These are phyloP conservation scores for Drosophila asahinai DNA, from an alignment of 1,140 invertebrate genomes.

Conservation along the genomic window DNA sequence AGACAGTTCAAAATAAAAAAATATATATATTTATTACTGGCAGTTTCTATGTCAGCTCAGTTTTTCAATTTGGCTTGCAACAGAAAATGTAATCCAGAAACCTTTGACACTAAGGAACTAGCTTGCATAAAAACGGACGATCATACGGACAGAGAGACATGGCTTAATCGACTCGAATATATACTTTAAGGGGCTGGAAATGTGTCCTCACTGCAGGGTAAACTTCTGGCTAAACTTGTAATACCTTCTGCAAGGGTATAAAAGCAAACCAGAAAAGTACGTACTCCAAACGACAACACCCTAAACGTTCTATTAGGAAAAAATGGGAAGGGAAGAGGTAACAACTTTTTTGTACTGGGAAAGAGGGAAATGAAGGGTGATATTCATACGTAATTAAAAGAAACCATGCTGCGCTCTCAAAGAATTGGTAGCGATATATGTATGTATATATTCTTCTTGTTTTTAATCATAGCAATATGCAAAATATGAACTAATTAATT, in stretches of 20 bases:
- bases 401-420: constrained; percentile 57
- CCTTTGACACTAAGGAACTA: not conserved
- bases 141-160: not conserved
- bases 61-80: too few relatives aligned
- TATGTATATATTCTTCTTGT: not conserved
- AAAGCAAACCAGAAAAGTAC: constrained; percentile 15
- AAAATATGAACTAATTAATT: constrained; percentile 4
- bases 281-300: constrained; percentile 9
- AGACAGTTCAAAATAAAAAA: too few relatives aligned
- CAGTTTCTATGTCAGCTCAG: too few relatives aligned
- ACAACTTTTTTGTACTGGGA: constrained; percentile 17
- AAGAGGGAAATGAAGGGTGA: constrained; percentile 5
- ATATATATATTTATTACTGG: too few relatives aligned
- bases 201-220: not conserved
- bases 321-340: constrained; percentile 8
- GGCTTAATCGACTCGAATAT: not conserved
- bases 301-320: constrained; percentile 12
- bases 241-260: not conserved
- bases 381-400: constrained; percentile 62
- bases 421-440: not conserved
- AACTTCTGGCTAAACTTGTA: not conserved
- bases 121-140: not conserved
- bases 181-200: too few relatives aligned
- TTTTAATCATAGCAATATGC: constrained; percentile 12
- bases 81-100: too few relatives aligned